A percentile compares a stretch with the other conserved stretches of the same genome.
Evolutionary conservation across 1,140 invertebrate genomes (phyloP).

Genomic region (Acromyrmex heyeri): DNA sequence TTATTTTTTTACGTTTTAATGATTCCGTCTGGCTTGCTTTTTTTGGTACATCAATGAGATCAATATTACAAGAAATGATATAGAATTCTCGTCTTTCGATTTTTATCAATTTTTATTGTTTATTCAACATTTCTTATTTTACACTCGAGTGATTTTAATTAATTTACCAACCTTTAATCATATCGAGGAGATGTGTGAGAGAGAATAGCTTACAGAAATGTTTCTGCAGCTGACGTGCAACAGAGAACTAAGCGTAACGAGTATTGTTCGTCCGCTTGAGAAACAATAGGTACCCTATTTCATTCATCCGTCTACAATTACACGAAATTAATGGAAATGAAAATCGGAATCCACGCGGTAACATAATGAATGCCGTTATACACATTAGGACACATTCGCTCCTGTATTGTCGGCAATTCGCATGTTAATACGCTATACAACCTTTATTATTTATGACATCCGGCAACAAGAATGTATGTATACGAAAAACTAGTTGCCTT

Average conservation of each 20-base stretch:
- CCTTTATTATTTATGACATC: slow-evolving; percentile 27
- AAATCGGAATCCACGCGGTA: slow-evolving; percentile 66
- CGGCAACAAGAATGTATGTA: background rate
- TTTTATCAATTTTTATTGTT: slow-evolving; percentile 41
- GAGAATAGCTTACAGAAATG: slow-evolving; percentile 41
- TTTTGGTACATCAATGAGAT: background rate
- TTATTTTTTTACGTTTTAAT: slow-evolving; percentile 46
- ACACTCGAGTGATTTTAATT: slow-evolving; percentile 35
- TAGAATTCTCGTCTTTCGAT: slow-evolving; percentile 5
- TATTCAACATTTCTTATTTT: slow-evolving; percentile 32
- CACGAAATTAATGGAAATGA: slow-evolving; percentile 75
- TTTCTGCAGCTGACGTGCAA: slow-evolving; percentile 66
- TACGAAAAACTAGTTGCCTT: background rate
- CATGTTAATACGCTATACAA: background rate
- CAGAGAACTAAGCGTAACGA: slow-evolving; percentile 63
- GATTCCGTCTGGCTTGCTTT: slow-evolving; percentile 34
- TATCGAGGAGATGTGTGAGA: slow-evolving; percentile 10
- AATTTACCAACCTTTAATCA: slow-evolving; percentile 64
- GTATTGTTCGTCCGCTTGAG: slow-evolving; percentile 70
- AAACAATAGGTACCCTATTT: slow-evolving; percentile 68
- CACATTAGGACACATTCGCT: slow-evolving; percentile 36
- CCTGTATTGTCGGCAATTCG: slow-evolving; percentile 34
- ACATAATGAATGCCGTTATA: slow-evolving; percentile 52
- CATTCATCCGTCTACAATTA: slow-evolving; percentile 71
- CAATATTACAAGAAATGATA: slow-evolving; percentile 40